A percentile compares a stretch with the other conserved stretches of the same genome.
Conservation (phyloP, 2,888 invertebrate genomes). For the Eupithecia vulgata region DNA sequence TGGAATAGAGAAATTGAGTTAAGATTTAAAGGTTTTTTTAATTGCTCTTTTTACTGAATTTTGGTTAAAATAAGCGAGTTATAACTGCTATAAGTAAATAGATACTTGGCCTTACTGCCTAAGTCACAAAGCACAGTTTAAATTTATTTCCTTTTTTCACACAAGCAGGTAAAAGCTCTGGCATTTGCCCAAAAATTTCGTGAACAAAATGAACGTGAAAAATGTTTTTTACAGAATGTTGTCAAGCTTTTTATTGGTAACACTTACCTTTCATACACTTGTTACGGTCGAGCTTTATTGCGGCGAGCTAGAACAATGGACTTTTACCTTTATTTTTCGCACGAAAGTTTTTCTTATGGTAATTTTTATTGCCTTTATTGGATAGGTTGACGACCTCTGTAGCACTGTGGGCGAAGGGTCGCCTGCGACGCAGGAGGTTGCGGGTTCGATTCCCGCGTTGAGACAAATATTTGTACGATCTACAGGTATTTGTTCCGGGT, state of each 20-base stretch:
- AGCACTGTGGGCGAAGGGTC: no score
- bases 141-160: neutral
- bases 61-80: neutral
- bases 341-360: neutral
- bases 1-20: neutral
- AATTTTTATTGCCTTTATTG: neutral
- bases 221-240: conserved; percentile 44
- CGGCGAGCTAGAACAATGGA: neutral
- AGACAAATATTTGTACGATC: no score
- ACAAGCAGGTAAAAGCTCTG: conserved; percentile 16
- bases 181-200: conserved; percentile 49
- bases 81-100: neutral
- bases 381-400: no score
- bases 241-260: conserved; percentile 44
- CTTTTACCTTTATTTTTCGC: neutral
- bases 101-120: neutral
- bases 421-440: no score
- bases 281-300: neutral
- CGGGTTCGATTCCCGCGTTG: no score
- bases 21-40: neutral
- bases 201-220: conserved; percentile 53
- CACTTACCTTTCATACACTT: conserved; percentile 29
- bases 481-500: no score
- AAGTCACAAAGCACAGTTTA: neutral
- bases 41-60: neutral